A percentile compares a stretch with the other conserved stretches of the same genome.
These are phyloP conservation scores for Chelidonichthys spinosus DNA, from an alignment of 2,797 vertebrate genomes.

Conservation along the genomic window DNA sequence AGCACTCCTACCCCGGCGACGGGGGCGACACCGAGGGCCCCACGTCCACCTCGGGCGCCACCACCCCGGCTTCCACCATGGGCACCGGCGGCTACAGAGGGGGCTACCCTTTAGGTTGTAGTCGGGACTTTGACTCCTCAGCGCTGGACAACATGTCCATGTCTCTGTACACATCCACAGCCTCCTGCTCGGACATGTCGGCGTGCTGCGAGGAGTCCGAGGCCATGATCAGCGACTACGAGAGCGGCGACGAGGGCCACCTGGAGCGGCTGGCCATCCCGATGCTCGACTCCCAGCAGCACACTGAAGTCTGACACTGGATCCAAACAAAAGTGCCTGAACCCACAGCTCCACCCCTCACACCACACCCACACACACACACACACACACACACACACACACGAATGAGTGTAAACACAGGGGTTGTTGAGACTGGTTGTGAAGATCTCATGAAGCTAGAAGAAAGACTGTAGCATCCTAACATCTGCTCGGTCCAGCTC, in stretches of 20 bases:
- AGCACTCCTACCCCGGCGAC: conserved; percentile 89
- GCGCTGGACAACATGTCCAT: conserved; percentile 91
- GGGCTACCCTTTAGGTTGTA: conserved; percentile 85
- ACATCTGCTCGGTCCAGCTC: conserved; percentile 62
- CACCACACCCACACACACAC: conserved; percentile 37
- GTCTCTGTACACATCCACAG: conserved; percentile 93
- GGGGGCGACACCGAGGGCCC: conserved; percentile 86
- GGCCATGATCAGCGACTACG: conserved; percentile 97
- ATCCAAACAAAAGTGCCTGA: conserved; percentile 97
- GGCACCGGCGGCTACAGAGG: conserved; percentile 85
- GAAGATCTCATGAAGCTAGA: conserved; percentile 32
- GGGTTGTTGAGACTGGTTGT: conserved; percentile 57
- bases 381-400: conserved; percentile 31
- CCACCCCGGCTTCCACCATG: conserved; percentile 85
- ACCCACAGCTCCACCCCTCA: conserved; percentile 77
- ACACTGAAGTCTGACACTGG: conserved; percentile 98
- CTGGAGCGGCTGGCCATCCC: conserved; percentile 89
- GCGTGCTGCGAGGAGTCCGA: conserved; percentile 97
- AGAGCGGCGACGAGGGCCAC: conserved; percentile 93
- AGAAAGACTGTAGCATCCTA: conserved; percentile 48
- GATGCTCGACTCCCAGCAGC: conserved; percentile 92
- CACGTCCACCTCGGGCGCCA: conserved; percentile 76
- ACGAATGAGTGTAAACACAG: conserved; percentile 34
- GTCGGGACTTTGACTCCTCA: conserved; percentile 89
- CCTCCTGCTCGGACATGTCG: conserved; percentile 98